Evolutionary conservation across 2,888 invertebrate species (phyloP).

Genomic region (Scaptodrosophila latifasciaeformis): DNA sequence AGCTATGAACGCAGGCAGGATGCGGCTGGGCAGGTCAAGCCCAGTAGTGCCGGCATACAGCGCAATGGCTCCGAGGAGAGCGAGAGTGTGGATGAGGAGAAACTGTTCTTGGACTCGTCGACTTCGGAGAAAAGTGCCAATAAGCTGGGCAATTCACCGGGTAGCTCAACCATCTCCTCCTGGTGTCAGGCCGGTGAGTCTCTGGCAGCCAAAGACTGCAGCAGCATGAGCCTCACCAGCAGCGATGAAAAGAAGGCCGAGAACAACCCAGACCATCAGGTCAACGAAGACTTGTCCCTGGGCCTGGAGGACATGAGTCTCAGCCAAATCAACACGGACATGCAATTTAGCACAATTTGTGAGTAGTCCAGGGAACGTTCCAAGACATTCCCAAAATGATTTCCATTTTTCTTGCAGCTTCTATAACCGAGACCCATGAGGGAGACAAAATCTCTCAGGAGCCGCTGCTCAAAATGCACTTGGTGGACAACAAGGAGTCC

Average conservation of each 20-base stretch:
- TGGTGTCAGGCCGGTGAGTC: constrained; percentile 79
- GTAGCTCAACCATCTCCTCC: constrained; percentile 71
- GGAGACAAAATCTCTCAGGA: constrained; percentile 12
- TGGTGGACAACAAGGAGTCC: constrained; percentile 40
- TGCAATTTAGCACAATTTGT: constrained; percentile 71
- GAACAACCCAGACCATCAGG: constrained; percentile 30
- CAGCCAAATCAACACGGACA: constrained; percentile 64
- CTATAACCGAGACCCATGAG: too few relatives aligned
- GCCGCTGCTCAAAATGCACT: constrained; percentile 53
- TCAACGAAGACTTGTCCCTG: constrained; percentile 52
- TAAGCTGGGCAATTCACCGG: constrained; percentile 57
- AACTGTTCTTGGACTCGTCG: constrained; percentile 81
- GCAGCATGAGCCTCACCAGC: constrained; percentile 77
- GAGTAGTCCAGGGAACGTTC: constrained; percentile 31
- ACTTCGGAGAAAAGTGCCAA: constrained; percentile 76
- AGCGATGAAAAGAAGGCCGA: constrained; percentile 70
- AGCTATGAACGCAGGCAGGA: constrained; percentile 54
- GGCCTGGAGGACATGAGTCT: constrained; percentile 67
- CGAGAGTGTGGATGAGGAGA: constrained; percentile 80
- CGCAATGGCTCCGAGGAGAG: constrained; percentile 71
- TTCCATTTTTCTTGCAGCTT: constrained; percentile 32
- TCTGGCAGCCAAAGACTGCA: constrained; percentile 78
- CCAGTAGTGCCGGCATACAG: constrained; percentile 21
- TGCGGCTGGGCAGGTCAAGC: constrained; percentile 14
- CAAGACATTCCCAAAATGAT: neutral